Percentiles rank a stretch among this genome's conserved stretches.
These are phyloP conservation scores for Diglossa cyanea DNA, from an alignment of 2,797 vertebrate species.

Conservation along the genomic window DNA sequence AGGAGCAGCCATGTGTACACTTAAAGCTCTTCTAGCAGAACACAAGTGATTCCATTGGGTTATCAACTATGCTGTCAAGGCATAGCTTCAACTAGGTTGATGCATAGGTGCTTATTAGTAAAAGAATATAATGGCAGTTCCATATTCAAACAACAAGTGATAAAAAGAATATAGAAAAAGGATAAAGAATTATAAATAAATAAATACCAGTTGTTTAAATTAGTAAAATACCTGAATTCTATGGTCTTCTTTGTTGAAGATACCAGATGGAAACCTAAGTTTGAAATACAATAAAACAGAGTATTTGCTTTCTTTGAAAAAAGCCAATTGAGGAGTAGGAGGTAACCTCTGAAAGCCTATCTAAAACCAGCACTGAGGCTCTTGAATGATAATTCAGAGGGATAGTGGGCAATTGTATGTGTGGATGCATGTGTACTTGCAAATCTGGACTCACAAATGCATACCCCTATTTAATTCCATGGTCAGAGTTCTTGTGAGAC, in stretches of 20 bases:
- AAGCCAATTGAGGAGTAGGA: background rate
- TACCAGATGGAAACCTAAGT: background rate
- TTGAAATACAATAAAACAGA: background rate
- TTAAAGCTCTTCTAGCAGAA: background rate
- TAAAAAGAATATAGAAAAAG: background rate
- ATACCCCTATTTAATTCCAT: rapidly evolving
- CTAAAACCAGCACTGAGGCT: background rate
- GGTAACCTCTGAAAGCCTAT: background rate
- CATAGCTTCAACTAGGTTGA: background rate
- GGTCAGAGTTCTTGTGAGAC: background rate
- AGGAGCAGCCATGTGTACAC: background rate
- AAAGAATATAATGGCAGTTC: background rate
- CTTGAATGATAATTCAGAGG: background rate
- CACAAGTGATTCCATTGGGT: background rate
- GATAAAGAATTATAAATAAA: background rate
- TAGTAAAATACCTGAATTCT: background rate
- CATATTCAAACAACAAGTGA: background rate
- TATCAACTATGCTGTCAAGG: background rate
- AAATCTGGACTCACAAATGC: background rate
- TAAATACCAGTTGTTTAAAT: background rate
- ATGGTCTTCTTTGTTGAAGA: background rate
- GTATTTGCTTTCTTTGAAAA: background rate
- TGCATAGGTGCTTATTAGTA: background rate
- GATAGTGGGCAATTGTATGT: background rate
- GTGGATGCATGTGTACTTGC: too few species aligned